Conservation (phyloP, 2,113 vertebrate species). For the Paedocypris sp. region DNA sequence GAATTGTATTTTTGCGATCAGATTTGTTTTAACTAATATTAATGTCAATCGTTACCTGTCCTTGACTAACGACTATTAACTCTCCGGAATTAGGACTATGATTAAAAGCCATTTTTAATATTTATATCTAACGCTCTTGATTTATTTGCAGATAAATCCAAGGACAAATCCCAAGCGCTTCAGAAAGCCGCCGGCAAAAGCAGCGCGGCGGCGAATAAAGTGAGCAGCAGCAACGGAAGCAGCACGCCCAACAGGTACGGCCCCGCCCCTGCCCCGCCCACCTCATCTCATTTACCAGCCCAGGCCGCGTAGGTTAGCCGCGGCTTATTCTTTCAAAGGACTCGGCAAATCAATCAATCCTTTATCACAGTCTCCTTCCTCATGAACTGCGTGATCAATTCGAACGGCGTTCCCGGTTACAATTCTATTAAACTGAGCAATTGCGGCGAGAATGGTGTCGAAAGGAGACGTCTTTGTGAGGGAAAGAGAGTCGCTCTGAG, state of each 20-base stretch:
- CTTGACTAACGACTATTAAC: too few species aligned
- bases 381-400: conserved; percentile 63
- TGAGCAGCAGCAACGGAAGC: conserved; percentile 40
- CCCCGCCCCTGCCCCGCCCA: background rate
- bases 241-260: conserved; percentile 40
- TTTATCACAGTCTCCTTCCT: conserved; percentile 60
- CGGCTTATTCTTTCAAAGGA: conserved; percentile 65
- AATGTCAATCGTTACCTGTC: too few species aligned
- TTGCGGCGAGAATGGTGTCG: conserved; percentile 49
- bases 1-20: too few species aligned
- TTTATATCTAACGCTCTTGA: too few species aligned
- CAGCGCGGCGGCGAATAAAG: conserved; percentile 42
- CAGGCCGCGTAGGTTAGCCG: conserved; percentile 56
- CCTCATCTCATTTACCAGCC: too few species aligned
- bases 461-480: conserved; percentile 46
- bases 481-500: too few species aligned
- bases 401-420: conserved; percentile 59
- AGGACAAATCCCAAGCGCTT: conserved; percentile 48
- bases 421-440: conserved; percentile 59
- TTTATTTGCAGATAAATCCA: conserved; percentile 49
- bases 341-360: conserved; percentile 62
- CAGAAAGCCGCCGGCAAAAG: conserved; percentile 45
- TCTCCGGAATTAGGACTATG: too few species aligned
- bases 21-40: too few species aligned
- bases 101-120: too few species aligned